A percentile compares a stretch with the other conserved stretches of the same genome.
Evolutionary conservation across 2,797 vertebrate genomes (phyloP).

Genomic region (Poecilia picta): DNA sequence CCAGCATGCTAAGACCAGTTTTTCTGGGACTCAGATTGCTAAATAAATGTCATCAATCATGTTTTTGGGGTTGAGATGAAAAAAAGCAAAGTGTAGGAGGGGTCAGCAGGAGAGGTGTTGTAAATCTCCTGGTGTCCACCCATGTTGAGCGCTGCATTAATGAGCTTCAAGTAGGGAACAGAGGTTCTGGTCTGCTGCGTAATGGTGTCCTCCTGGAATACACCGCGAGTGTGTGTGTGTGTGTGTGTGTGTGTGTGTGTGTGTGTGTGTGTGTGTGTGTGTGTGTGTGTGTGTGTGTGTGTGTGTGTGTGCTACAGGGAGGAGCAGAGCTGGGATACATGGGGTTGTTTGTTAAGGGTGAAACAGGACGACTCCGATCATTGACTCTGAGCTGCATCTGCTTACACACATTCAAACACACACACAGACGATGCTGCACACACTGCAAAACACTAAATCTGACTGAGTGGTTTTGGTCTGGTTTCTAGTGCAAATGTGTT

Average conservation of each 20-base stretch:
- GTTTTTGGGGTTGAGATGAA: conserved; percentile 43
- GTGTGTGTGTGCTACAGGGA: conserved; percentile 7
- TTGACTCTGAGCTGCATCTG: conserved; percentile 46
- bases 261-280: conserved; percentile 49
- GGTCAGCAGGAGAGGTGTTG: conserved; percentile 39
- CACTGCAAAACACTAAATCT: too few relatives aligned
- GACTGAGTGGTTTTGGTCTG: too few relatives aligned
- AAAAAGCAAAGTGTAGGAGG: conserved; percentile 1
- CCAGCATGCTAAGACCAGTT: conserved; percentile 45
- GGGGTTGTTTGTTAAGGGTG: conserved; percentile 68
- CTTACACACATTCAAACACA: conserved; percentile 30
- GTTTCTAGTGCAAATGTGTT: too few relatives aligned
- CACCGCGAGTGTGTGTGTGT: conserved; percentile 52
- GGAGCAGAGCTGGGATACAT: conserved; percentile 43
- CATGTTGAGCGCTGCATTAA: conserved; percentile 80
- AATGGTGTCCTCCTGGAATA: conserved; percentile 83
- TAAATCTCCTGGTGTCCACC: conserved; percentile 75
- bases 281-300: conserved; percentile 31
- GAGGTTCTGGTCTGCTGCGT: conserved; percentile 69
- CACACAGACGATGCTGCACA: conserved; percentile 39
- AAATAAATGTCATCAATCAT: conserved; percentile 81
- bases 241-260: conserved; percentile 35
- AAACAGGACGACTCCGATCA: conserved; percentile 74
- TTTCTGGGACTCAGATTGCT: conserved; percentile 49
- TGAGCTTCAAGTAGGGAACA: conserved; percentile 79